Evolutionary conservation across 1,140 invertebrate genomes (phyloP), one percentile per base, ranked within the genome.

Genomic region (Dendrolimus punctatus): DNA sequence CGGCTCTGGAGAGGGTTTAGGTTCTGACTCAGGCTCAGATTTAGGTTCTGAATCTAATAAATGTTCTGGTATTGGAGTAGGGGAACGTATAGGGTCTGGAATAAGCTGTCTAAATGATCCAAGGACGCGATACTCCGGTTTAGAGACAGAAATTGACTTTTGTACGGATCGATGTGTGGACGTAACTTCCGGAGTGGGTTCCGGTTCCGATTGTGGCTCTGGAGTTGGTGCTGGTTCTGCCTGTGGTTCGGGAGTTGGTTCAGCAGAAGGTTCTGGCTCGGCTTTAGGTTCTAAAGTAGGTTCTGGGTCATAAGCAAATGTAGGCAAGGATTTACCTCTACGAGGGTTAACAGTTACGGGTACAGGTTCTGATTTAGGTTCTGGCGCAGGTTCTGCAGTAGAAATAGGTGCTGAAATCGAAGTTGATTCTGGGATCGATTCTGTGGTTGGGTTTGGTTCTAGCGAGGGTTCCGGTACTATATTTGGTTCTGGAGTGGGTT

Each of bases 181-280:
- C 3, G 23, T 23, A 23, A 23, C 23, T 66, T 69, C 70, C 10
- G 72, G 64, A 53, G 55, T 66, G 0, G 88, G 75, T 69, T 85
- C 75, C 4, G 85, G 63, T 57, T 49, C 62, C 6, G 80, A 71
- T 65, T 83, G 73, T 0, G 89, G 80, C 66, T 87, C 77, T 5
- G 82, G 71, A 60, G 80, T 80, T 4, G 87, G 82, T 66, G 88
- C 81, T n/a, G 85, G 62, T 62, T 87, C 71, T 48, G 83, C 5
- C 53, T 81, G 76, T 0, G 54, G 64, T 63, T 68, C 63, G 51
- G 62, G 47, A 46, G 10, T 60, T n/a, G 62, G 55, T 55, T 64
- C 58, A 4, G 61, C 40, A 8, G 9, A 38, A 2, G 58, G 52
- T 41, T 77, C 73, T 0, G 88, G 80, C 56, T 86, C 80, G 5